phyloP scores from a whole-genome alignment of 2,888 invertebrate species.

The Cyaniris semiargus region DNA sequence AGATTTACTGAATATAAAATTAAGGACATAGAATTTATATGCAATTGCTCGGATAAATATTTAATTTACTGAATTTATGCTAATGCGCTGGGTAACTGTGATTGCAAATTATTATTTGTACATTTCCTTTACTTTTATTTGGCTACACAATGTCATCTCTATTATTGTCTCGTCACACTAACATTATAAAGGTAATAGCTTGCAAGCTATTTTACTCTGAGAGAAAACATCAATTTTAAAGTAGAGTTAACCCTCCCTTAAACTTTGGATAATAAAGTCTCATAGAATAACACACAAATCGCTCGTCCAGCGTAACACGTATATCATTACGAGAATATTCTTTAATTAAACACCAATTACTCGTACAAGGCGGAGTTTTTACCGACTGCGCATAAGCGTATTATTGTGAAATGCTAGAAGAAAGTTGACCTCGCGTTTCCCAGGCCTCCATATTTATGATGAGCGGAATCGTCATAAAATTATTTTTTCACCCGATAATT shows the following conservation, averaged over 20 bases:
- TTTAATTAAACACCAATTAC: slow-evolving; percentile 26
- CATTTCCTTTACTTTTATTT: not conserved
- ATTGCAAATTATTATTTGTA: not conserved
- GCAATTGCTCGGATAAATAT: slow-evolving; percentile 29
- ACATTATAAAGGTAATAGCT: not conserved
- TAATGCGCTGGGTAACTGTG: not conserved
- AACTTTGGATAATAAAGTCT: not conserved
- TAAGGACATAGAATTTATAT: slow-evolving; percentile 40
- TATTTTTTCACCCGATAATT: slow-evolving; percentile 62
- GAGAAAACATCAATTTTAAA: not conserved
- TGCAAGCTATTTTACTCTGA: not conserved
- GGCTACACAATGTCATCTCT: not conserved
- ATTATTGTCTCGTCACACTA: not conserved
- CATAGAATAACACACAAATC: not conserved
- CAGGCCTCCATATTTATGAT: slow-evolving; percentile 60
- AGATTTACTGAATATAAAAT: slow-evolving; percentile 55
- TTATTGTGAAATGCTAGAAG: slow-evolving; percentile 46
- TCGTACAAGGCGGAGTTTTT: slow-evolving; percentile 23
- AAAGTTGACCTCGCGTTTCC: slow-evolving; percentile 69
- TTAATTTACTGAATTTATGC: slow-evolving; percentile 4
- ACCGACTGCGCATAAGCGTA: slow-evolving; percentile 15
- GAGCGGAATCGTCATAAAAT: slow-evolving; percentile 61
- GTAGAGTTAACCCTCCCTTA: not conserved
- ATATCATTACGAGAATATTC: slow-evolving; percentile 8
- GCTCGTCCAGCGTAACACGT: not conserved